phyloP scores from a whole-genome alignment of 2,113 vertebrate species.

The Dasyornis broadbenti region DNA sequence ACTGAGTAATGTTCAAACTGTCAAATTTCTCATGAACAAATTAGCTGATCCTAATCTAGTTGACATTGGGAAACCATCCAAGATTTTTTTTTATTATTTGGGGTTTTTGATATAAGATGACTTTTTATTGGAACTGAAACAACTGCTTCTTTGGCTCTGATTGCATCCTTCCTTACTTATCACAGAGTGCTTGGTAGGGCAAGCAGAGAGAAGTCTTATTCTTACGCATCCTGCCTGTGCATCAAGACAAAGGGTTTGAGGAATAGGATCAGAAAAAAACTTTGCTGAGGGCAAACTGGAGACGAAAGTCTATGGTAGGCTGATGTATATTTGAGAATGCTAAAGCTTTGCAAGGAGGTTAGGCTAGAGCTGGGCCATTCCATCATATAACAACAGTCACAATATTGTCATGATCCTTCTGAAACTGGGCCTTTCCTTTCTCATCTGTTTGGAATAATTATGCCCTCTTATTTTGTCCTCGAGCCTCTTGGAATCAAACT shows the following conservation, averaged over 20 bases:
- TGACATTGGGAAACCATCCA: slow-evolving; percentile 60
- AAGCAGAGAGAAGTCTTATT: not conserved
- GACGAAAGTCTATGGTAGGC: not conserved
- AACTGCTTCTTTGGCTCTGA: slow-evolving; percentile 3
- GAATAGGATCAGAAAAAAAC: not conserved
- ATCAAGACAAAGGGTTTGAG: not conserved
- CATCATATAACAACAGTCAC: not conserved
- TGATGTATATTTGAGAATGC: not conserved
- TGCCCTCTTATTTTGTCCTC: not conserved
- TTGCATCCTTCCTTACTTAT: slow-evolving; percentile 39
- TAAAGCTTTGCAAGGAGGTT: not conserved
- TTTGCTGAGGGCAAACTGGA: not conserved
- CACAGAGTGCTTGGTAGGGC: not conserved
- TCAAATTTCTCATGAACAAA: slow-evolving; percentile 61
- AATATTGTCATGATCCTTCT: not conserved
- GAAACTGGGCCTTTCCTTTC: not conserved
- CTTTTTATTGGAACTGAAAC: slow-evolving; percentile 49
- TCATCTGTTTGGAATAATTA: not conserved
- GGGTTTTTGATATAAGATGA: not conserved
- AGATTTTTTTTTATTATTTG: not conserved
- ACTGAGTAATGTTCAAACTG: slow-evolving; percentile 45
- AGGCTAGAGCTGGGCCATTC: not conserved
- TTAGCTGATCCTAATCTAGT: slow-evolving; percentile 58
- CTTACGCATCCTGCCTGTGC: not conserved
- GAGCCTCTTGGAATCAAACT: not conserved